Evolutionary conservation across 2,888 invertebrate species (phyloP), one percentile per base, ranked within the genome.

Genomic region (Marasmarcha lunaedactyla): DNA sequence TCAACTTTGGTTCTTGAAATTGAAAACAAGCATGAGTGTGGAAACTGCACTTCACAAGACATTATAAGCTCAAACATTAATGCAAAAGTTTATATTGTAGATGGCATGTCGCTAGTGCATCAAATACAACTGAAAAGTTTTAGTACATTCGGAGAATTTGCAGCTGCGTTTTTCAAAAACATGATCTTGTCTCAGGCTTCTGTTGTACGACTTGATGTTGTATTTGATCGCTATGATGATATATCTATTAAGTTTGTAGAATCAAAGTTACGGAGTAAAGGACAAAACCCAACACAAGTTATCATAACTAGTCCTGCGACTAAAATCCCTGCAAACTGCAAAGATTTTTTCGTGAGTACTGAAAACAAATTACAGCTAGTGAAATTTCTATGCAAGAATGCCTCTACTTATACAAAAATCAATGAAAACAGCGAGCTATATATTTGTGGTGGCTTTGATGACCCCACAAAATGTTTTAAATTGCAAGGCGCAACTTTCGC

Each of bases 281-380:
- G 44, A 25, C 46, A 37, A 27, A 13, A 14, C 3, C 9, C 35
- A n/a, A 39, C 36, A 39, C 15, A 20, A 6, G 6, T 39, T 20
- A 15, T 39, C 46, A 42, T 45, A 45, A 42, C 44, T 47, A 50
- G 48, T 48, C 40, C 14, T 52, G 27, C 42, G 44, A 39, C 49
- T 50, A 47, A 42, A 49, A 49, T 44, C 46, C 46, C 46, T 47
- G 46, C 37, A 5, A 20, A 20, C 7, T 20, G 20, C 7, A 20
- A 20, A 20, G 20, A 27, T 15, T 35, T 36, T 35, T 27, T 33
- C 11, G 25, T 34, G 30, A 43, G 35, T 37, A 35, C 44, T 42
- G 33, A 50, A 47, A 51, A 50, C 45, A 51, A 50, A 30, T 40
- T 47, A 35, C 44, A 50, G 33, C 46, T 54, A 20, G 51, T 55